Evolutionary conservation across 2,113 vertebrate genomes (phyloP).

Genomic region (Choloepus hoffmanni): DNA sequence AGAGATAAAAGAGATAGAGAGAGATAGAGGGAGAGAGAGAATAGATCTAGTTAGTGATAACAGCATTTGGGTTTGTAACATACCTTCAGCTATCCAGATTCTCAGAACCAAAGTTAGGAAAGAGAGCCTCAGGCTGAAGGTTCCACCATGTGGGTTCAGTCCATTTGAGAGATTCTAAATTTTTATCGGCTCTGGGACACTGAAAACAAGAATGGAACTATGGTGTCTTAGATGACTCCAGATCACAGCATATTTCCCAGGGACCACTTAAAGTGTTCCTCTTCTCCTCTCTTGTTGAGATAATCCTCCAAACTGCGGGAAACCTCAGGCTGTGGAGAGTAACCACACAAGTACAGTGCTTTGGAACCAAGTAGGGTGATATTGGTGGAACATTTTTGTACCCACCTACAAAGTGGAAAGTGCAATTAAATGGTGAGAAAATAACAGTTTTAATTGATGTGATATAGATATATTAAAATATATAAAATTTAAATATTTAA

Average conservation of each 20-base stretch:
- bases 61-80: background rate
- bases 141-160: background rate
- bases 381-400: background rate
- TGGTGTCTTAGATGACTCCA: background rate
- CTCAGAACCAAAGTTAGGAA: background rate
- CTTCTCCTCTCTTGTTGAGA: background rate
- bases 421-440: background rate
- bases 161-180: background rate
- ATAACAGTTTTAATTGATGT: background rate
- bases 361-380: background rate
- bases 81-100: background rate
- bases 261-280: background rate
- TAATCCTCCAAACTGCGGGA: background rate
- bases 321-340: background rate
- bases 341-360: background rate
- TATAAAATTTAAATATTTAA: slow-evolving; percentile 29
- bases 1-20: background rate
- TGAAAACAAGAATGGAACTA: slow-evolving; percentile 8
- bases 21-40: no score
- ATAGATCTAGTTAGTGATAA: background rate
- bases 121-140: background rate
- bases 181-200: background rate
- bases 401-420: background rate
- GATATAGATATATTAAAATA: background rate
- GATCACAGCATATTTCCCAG: background rate